Evolutionary conservation across 2,797 vertebrate species (phyloP).

Genomic region (Ctenopoma kingsleyae): DNA sequence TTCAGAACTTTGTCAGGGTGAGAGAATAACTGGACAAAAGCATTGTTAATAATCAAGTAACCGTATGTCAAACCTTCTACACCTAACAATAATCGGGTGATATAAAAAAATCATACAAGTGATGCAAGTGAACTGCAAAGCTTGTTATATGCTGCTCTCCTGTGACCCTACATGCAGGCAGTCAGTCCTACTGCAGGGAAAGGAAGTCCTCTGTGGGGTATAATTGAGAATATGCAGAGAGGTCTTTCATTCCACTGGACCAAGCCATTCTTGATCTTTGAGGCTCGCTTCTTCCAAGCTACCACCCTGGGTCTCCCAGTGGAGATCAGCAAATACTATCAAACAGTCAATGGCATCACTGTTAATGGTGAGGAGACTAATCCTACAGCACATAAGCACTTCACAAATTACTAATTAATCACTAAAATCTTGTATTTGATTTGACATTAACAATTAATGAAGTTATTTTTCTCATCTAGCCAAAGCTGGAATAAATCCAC

Average conservation of each 20-base stretch:
- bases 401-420: background rate
- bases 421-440: background rate
- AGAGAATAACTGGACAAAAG: slow-evolving; percentile 29
- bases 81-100: background rate
- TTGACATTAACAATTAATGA: background rate
- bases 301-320: slow-evolving; percentile 84
- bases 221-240: slow-evolving; percentile 73
- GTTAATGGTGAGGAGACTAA: slow-evolving; percentile 79
- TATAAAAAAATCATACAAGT: too few relatives aligned
- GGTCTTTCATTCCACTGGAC: slow-evolving; percentile 78
- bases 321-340: slow-evolving; percentile 86
- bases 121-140: slow-evolving; percentile 2
- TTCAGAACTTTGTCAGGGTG: slow-evolving; percentile 83
- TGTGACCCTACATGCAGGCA: slow-evolving; percentile 63
- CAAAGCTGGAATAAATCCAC: slow-evolving; percentile 75
- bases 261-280: slow-evolving; percentile 74
- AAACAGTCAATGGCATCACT: slow-evolving; percentile 69
- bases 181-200: slow-evolving; percentile 69
- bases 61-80: background rate
- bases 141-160: slow-evolving; percentile 1
- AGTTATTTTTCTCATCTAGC: slow-evolving; percentile 46
- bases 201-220: slow-evolving; percentile 66
- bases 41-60: background rate
- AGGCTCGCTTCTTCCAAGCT: slow-evolving; percentile 83
- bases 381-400: fast-evolving